These are phyloP conservation scores for Tiliacea citrago DNA, from an alignment of 2,888 invertebrate species.

Conservation along the genomic window DNA sequence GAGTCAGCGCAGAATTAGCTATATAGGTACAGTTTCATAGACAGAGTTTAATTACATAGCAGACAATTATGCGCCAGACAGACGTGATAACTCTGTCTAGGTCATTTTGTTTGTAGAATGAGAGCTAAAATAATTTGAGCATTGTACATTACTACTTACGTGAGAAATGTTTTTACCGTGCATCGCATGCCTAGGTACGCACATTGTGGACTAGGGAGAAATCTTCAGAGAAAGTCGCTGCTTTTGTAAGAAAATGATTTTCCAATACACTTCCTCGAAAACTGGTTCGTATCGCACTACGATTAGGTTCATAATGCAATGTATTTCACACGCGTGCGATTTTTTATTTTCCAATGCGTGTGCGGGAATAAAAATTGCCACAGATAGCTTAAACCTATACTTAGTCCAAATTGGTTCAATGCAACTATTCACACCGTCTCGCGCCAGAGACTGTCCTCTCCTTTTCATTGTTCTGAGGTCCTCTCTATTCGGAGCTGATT, in stretches of 20 bases:
- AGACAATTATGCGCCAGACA: conserved; percentile 86
- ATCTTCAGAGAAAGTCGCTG: neutral
- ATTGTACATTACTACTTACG: conserved; percentile 51
- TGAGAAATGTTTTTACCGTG: conserved; percentile 47
- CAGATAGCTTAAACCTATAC: too few species aligned
- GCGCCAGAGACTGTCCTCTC: too few species aligned
- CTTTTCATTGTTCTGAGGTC: too few species aligned
- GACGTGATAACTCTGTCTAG: conserved; percentile 84
- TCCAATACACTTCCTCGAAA: too few species aligned
- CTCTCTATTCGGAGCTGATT: too few species aligned
- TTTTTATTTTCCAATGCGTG: too few species aligned
- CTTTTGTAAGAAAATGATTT: conserved; percentile 14
- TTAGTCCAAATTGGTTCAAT: too few species aligned
- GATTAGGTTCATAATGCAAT: too few species aligned
- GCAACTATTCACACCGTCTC: too few species aligned
- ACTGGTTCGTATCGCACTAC: too few species aligned
- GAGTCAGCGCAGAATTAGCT: conserved; percentile 50
- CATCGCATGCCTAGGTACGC: neutral
- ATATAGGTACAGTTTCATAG: conserved; percentile 73
- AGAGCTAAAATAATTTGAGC: conserved; percentile 73
- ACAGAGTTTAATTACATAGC: conserved; percentile 83
- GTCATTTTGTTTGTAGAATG: conserved; percentile 79
- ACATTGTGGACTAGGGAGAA: conserved; percentile 11
- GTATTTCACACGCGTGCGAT: too few species aligned
- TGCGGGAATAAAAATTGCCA: too few species aligned